Base-by-base conservation (phyloP, 2,113 vertebrate genomes). In the Heteronetta atricapilla region DNA sequence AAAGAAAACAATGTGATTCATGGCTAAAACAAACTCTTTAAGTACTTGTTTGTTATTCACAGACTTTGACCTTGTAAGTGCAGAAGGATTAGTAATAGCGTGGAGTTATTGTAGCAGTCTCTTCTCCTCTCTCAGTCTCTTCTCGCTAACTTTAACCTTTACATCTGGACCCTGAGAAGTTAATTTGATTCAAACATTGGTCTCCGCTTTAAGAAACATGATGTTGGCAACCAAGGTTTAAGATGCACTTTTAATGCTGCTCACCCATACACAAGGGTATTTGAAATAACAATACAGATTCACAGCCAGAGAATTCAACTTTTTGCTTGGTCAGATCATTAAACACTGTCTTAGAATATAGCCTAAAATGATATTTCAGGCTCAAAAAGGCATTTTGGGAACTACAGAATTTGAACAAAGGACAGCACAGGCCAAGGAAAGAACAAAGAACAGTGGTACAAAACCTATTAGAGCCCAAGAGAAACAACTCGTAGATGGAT, bases 21-120 rank as follows among this genome's bases (percentile, higher is more conserved):
- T 25, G 4, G 28, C 82, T n/a, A 10, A 64, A 77, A 50, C 26
- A 40, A 69, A 16, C 40, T 60, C 5, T 59, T 89, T 11, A 44
- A 26, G 33, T 9, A 11, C 1, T 2, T 1, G 0, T 29, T 59
- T 53, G 33, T 38, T 40, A 28, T 8, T 38, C 52, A 25, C 67
- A 82, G 26, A 78, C 74, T 74, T 25, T 64, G 44, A n/a, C 10
- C 48, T 31, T 52, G 22, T 2, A 13, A 2, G 19, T 78, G 14
- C n/a, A 9, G 84, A 83, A 68, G 22, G 21, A 50, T n/a, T 44
- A 38, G 28, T n/a, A 25, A 4, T n/a, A 52, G 26, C 19, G 21
- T 3, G 40, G 16, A 21, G 11, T 18, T 48, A 42, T 2, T 77
- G 33, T 5, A 68, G 38, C 42, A 76, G 3, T 38, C 8, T 15